Percentiles rank a stretch among this genome's conserved stretches.
phyloP scores from a whole-genome alignment of 2,113 vertebrate genomes.

The Melanocharis versteri region DNA sequence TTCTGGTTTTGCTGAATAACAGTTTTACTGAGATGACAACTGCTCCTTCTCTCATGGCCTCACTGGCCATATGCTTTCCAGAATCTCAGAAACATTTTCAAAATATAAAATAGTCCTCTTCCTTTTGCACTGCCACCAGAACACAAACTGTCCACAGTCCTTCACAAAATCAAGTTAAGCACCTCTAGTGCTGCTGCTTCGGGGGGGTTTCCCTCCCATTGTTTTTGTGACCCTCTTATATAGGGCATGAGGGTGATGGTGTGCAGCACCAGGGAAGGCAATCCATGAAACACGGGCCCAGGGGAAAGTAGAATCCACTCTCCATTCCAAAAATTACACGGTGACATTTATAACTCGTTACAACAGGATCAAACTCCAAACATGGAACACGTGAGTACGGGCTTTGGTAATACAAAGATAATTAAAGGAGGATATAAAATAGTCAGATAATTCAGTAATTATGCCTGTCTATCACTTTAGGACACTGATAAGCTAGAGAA shows the following conservation, averaged over 20 bases:
- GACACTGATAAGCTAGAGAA: not conserved
- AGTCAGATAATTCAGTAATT: not conserved
- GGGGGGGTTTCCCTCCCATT: fast-evolving
- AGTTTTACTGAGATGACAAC: not conserved
- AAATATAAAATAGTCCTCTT: not conserved
- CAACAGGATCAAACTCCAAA: not conserved
- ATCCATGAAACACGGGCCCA: fast-evolving
- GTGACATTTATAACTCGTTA: not conserved
- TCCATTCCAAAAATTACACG: not conserved
- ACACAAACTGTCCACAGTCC: not conserved
- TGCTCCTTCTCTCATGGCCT: not conserved
- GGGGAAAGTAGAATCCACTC: not conserved
- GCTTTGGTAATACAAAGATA: not conserved
- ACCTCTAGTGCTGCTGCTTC: not conserved
- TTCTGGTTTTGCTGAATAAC: not conserved
- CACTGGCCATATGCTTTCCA: not conserved
- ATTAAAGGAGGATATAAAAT: not conserved
- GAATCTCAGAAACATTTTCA: not conserved
- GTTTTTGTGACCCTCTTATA: not conserved
- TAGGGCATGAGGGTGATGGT: fast-evolving
- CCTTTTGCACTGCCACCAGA: not conserved
- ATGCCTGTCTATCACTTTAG: not conserved
- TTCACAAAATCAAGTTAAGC: not conserved
- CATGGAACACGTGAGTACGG: not conserved
- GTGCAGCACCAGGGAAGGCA: not conserved